phyloP scores from a whole-genome alignment of 35 echinoderm and acorn worm genomes.

The Stichopus chloronotus region DNA sequence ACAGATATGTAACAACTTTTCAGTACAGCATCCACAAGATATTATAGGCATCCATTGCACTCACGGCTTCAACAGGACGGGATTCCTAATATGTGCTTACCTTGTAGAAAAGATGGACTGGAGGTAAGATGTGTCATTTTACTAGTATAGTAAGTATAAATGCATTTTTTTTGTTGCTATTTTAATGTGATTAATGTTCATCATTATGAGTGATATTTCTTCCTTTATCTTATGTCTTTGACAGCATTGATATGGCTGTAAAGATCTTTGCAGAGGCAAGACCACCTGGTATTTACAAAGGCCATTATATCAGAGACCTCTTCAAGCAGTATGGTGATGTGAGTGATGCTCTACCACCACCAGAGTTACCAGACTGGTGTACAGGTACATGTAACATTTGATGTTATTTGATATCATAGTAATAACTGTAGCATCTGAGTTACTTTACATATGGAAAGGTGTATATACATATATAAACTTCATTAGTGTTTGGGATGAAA shows the following conservation, averaged over 20 bases:
- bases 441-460: no score
- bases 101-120: conserved; percentile 96
- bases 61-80: conserved; percentile 93
- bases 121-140: conserved; percentile 63
- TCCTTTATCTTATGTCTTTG: not conserved
- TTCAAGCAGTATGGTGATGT: conserved; percentile 88
- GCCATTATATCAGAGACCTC: conserved; percentile 89
- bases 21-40: conserved; percentile 66
- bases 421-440: not conserved
- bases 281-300: conserved; percentile 95
- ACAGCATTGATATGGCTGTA: conserved; percentile 92
- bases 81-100: conserved; percentile 88
- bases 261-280: conserved; percentile 76
- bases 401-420: not conserved
- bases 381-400: conserved; percentile 54
- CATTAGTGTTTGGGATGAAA: no score
- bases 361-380: conserved; percentile 92
- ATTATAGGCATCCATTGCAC: conserved; percentile 94
- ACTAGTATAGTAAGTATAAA: not conserved
- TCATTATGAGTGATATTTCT: no score
- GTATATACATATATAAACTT: no score
- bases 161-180: not conserved
- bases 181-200: not conserved
- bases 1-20: conserved; percentile 77
- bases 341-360: conserved; percentile 73